phyloP scores from a whole-genome alignment of 1,140 invertebrate genomes.

The Augochlora pura region DNA sequence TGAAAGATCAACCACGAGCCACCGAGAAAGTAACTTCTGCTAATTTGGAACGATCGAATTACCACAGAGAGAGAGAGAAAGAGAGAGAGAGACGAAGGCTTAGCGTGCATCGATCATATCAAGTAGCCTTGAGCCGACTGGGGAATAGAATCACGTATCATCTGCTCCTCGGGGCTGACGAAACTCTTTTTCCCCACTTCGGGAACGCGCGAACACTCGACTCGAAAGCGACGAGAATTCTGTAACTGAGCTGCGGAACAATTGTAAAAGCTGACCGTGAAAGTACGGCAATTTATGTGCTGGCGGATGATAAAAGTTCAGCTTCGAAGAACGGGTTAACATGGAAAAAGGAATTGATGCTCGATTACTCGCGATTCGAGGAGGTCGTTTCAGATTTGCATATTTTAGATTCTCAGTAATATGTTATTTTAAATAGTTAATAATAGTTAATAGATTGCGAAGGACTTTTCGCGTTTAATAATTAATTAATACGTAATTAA shows the following conservation, averaged over 20 bases:
- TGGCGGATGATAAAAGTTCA: constrained; percentile 12
- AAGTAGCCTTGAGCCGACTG: neutral
- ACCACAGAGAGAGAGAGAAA: too few species aligned
- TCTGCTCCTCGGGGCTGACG: neutral
- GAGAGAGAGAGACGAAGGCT: constrained; percentile 19
- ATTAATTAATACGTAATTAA: too few species aligned
- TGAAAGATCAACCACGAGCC: neutral
- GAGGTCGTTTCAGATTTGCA: neutral
- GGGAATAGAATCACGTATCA: constrained; percentile 3
- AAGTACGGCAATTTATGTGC: neutral
- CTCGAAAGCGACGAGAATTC: neutral
- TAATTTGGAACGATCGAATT: constrained; percentile 1
- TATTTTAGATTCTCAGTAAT: too few species aligned
- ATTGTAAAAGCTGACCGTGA: neutral
- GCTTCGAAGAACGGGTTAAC: neutral
- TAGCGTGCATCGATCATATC: constrained; percentile 4
- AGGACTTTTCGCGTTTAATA: too few species aligned
- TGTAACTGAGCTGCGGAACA: neutral
- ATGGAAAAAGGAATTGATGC: neutral
- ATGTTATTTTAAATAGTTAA: too few species aligned
- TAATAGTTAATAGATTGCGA: too few species aligned
- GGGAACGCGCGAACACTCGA: neutral
- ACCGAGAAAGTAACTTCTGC: constrained; percentile 16
- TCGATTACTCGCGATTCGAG: neutral
- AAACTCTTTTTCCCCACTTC: neutral